These are phyloP conservation scores for Aplochiton taeniatus DNA, from an alignment of 2,797 vertebrate genomes.

Conservation along the genomic window DNA sequence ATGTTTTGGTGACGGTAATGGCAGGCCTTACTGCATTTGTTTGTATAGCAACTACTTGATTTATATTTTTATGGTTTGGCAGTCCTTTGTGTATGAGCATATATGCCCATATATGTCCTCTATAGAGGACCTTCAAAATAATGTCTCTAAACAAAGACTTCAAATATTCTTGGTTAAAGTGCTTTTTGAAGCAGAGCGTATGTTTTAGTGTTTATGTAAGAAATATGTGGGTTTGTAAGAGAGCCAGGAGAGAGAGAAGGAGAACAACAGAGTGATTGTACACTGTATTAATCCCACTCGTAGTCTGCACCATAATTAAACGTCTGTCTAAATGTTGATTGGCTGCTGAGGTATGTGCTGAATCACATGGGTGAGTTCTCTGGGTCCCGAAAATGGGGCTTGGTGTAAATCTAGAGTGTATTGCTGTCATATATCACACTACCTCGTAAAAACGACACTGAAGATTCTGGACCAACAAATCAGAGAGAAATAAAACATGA, in stretches of 20 bases:
- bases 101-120: no score
- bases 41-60: no score
- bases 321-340: conserved; percentile 76
- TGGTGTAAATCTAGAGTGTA: conserved; percentile 98
- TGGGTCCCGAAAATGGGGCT: conserved; percentile 91
- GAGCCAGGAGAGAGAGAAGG: not conserved
- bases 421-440: conserved; percentile 97
- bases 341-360: conserved; percentile 78
- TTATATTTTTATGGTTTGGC: no score
- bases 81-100: no score
- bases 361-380: conserved; percentile 86
- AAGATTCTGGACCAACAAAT: conserved; percentile 97
- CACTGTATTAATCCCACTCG: conserved; percentile 53
- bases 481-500: conserved; percentile 90
- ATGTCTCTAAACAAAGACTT: no score
- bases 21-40: no score
- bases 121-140: no score
- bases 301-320: conserved; percentile 86
- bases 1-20: no score
- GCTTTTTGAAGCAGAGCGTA: no score
- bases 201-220: no score
- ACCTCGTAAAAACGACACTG: conserved; percentile 98
- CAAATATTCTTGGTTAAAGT: no score
- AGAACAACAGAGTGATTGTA: no score
- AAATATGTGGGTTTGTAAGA: not conserved